Evolutionary conservation across 1,140 invertebrate genomes (phyloP), one percentile per base, ranked within the genome.

Genomic region (Onthophagus taurus): DNA sequence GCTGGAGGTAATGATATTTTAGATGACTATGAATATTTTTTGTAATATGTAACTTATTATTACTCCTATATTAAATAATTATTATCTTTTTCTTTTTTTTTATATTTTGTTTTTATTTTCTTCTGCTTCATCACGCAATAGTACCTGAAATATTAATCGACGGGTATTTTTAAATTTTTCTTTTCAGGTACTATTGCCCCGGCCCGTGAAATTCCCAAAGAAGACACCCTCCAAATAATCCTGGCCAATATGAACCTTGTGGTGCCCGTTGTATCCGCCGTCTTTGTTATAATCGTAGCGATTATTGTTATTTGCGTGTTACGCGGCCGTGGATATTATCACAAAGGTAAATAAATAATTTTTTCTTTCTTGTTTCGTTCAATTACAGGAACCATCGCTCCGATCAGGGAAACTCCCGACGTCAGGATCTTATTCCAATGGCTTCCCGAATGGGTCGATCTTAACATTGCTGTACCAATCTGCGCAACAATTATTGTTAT

Each of bases 111-210:
- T 37, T 3, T 29, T 30, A n/a, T 20, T 23, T 34, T 37, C 12
- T 23, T 3, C 16, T 19, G 31, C 20, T 30, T 36, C 20, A 41
- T 23, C 14, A 34, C 26, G 52, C 53, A 54, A 54, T 54, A 54
- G 53, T 54, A 54, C 50, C 53, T 54, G 53, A 54, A 54, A 21
- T 24, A 43, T 6, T 21, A 34, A 34, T 5, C 11, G 24, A 20
- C 34, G 38, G 21, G 30, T 13, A 29, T 9, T 42, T 39, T 44
- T 20, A 34, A 36, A 55, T 58, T 52, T 59, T 72, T n/a, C n/a
- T 72, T 85, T 87, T 75, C 83, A 93, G 89, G 87, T 79, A 91
- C 89, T 69, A 88, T 93, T 69, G 85, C 87, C 67, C 89, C 89
- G 64, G 81, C 85, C 62, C 81, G 85, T 65, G 85, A 92, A 65